Conservation (phyloP, 2,888 invertebrate genomes). For the Micropterix aruncella region DNA sequence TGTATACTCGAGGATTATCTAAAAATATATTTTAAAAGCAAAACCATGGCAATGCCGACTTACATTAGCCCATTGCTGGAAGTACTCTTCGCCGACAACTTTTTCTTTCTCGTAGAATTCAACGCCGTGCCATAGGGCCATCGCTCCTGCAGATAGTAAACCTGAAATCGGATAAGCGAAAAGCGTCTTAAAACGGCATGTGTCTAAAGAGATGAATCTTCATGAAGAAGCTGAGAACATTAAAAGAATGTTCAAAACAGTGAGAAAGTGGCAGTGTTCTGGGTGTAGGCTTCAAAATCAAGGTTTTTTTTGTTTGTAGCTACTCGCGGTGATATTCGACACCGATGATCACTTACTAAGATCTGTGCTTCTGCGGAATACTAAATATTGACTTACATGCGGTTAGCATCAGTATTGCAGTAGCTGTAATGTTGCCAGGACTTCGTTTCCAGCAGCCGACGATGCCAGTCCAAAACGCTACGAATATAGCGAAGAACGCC, state of each 20-base stretch:
- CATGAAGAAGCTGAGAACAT: neutral
- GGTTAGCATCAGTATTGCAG: constrained; percentile 78
- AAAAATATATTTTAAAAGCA: too few relatives aligned
- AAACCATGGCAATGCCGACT: constrained; percentile 22
- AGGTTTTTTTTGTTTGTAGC: too few relatives aligned
- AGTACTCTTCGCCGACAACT: constrained; percentile 83
- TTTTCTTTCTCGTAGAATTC: constrained; percentile 93
- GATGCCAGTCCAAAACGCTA: constrained; percentile 91
- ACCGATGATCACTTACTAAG: too few relatives aligned
- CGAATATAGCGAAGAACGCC: constrained; percentile 80
- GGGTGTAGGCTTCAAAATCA: too few relatives aligned
- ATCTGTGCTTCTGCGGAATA: too few relatives aligned
- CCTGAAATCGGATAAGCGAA: constrained; percentile 36
- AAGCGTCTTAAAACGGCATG: neutral
- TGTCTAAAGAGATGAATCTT: neutral
- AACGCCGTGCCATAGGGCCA: constrained; percentile 93
- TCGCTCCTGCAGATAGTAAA: constrained; percentile 80
- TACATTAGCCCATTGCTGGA: constrained; percentile 85
- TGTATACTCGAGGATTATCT: too few relatives aligned
- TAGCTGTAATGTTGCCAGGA: constrained; percentile 85
- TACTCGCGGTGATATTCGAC: too few relatives aligned
- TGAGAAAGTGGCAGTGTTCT: neutral
- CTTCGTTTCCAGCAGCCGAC: constrained; percentile 95
- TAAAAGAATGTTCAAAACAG: neutral
- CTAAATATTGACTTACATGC: constrained; percentile 82